Conservation (phyloP, 2,797 vertebrate species). For the Rhinogobio ventralis region DNA sequence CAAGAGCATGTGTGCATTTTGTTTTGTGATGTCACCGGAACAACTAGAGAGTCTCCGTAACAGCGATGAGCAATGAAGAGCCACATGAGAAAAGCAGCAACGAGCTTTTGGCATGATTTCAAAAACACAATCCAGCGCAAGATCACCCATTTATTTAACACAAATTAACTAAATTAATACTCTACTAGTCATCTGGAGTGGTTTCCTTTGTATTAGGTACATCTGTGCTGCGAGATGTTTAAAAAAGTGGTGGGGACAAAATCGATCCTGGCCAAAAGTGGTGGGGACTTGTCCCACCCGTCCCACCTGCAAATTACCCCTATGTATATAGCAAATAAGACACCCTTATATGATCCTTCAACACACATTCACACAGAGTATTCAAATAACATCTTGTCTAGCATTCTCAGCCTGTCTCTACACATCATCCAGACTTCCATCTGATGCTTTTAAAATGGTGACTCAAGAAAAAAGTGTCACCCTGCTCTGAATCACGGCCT, state of each 20-base stretch:
- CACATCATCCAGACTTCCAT: constrained; percentile 7
- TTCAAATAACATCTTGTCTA: not conserved
- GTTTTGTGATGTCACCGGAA: not conserved
- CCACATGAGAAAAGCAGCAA: not conserved
- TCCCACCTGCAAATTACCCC: not conserved
- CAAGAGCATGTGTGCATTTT: not conserved
- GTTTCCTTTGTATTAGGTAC: not conserved
- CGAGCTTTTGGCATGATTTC: not conserved
- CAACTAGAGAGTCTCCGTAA: not conserved
- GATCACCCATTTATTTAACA: not conserved
- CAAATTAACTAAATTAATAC: not conserved
- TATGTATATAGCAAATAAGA: not conserved
- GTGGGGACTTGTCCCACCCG: not conserved
- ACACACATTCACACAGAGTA: too few relatives aligned
- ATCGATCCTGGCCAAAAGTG: not conserved
- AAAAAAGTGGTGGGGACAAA: not conserved
- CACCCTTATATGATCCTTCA: not conserved
- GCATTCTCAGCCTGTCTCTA: not conserved
- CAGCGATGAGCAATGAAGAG: not conserved
- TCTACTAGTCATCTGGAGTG: not conserved
- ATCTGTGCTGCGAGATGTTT: not conserved
- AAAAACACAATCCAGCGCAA: not conserved
- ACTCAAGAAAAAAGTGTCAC: constrained; percentile 27
- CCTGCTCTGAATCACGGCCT: not conserved
- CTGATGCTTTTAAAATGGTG: constrained; percentile 41